Conservation (phyloP, 2,888 invertebrate genomes). For the Andricus curvator region DNA sequence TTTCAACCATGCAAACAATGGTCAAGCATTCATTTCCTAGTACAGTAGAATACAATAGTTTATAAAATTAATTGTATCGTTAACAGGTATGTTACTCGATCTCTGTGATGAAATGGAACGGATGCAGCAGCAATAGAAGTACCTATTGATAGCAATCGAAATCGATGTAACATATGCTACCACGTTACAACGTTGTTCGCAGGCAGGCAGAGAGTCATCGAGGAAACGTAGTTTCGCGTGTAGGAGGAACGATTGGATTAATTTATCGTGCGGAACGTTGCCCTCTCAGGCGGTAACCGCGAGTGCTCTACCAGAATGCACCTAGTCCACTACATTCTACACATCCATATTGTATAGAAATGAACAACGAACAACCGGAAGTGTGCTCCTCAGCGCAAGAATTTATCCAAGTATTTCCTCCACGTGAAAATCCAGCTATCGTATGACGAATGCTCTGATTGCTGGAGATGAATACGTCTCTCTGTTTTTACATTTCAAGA, state of each 20-base stretch:
- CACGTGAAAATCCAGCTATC: neutral
- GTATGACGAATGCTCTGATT: neutral
- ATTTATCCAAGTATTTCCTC: slow-evolving; percentile 18
- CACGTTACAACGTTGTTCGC: neutral
- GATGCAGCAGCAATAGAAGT: neutral
- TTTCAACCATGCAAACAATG: too few relatives aligned
- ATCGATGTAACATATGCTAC: slow-evolving; percentile 16
- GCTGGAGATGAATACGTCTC: neutral
- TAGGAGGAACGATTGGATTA: slow-evolving; percentile 36
- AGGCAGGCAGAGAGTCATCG: neutral
- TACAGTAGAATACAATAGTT: too few relatives aligned
- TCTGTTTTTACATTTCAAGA: neutral
- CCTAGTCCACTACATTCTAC: neutral
- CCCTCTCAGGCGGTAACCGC: slow-evolving; percentile 30
- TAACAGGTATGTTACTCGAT: neutral
- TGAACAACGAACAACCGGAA: slow-evolving; percentile 28
- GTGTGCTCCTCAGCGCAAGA: slow-evolving; percentile 7
- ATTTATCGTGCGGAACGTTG: slow-evolving; percentile 35
- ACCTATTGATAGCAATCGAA: slow-evolving; percentile 16
- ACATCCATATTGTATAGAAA: slow-evolving; percentile 11
- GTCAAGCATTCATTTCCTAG: too few relatives aligned
- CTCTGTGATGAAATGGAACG: neutral
- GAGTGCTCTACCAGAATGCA: slow-evolving; percentile 3
- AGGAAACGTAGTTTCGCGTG: slow-evolving; percentile 19
- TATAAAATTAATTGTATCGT: neutral